Percentiles rank a stretch among this genome's conserved stretches.
Conservation (phyloP, 2,797 vertebrate species). For the Sternarchorhynchus goeldii region DNA sequence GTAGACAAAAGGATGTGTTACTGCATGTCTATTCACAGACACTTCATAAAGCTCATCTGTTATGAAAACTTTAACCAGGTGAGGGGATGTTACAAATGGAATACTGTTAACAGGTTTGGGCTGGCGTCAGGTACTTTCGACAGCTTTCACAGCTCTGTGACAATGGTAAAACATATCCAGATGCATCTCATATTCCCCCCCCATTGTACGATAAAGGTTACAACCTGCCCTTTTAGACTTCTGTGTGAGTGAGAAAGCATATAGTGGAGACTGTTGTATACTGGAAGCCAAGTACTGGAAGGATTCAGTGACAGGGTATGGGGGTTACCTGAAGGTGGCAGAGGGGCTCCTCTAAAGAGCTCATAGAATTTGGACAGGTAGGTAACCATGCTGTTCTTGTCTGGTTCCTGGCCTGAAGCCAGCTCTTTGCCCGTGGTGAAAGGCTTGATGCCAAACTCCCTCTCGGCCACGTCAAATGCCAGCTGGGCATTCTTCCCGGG, state of each 20-base stretch:
- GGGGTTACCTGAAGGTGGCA: conserved; percentile 81
- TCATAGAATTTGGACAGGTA: conserved; percentile 97
- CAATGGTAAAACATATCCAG: background rate
- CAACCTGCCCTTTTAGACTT: background rate
- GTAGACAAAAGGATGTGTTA: conserved; percentile 49
- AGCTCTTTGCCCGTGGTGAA: conserved; percentile 84
- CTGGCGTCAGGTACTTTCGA: background rate
- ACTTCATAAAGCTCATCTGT: conserved; percentile 21
- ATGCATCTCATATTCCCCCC: background rate
- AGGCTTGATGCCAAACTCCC: conserved; percentile 87
- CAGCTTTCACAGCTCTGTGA: background rate
- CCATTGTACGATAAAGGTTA: background rate
- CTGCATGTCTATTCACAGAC: background rate
- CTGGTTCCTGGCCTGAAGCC: conserved; percentile 74
- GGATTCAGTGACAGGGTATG: background rate
- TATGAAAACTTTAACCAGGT: conserved; percentile 23
- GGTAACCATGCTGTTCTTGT: conserved; percentile 86
- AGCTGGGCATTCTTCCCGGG: conserved; percentile 85
- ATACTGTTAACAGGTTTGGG: conserved; percentile 3
- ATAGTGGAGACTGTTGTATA: too few relatives aligned
- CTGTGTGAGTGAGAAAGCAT: background rate
- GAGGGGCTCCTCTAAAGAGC: conserved; percentile 87
- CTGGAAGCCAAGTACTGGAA: too few relatives aligned
- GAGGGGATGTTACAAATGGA: background rate
- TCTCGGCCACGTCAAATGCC: conserved; percentile 88